Percentiles rank a stretch among this genome's conserved stretches.
Conservation (phyloP, 2,888 invertebrate genomes). For the Pharmacophagus antenor region DNA sequence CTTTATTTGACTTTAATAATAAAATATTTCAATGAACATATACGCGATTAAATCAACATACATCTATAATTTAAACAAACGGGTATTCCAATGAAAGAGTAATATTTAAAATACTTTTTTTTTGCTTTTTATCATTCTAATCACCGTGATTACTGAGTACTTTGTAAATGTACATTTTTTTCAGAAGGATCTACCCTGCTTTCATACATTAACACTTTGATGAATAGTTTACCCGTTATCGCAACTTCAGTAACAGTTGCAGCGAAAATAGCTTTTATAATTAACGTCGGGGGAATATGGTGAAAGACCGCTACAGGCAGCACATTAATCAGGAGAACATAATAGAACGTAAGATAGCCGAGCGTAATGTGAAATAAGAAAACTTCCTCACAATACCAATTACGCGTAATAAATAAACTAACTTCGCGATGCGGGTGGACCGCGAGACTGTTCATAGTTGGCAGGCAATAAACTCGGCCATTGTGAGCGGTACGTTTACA, state of each 20-base stretch:
- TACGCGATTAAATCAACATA: neutral
- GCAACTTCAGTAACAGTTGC: conserved; percentile 27
- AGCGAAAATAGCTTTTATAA: conserved; percentile 31
- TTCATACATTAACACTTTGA: conserved; percentile 17
- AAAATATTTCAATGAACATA: neutral
- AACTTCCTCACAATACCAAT: conserved; percentile 23
- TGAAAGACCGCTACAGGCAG: conserved; percentile 17
- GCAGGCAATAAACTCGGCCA: conserved; percentile 45
- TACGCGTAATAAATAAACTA: conserved; percentile 31
- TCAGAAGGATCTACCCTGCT: conserved; percentile 11
- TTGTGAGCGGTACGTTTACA: conserved; percentile 38
- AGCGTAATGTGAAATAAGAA: conserved; percentile 26
- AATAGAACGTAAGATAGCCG: conserved; percentile 25
- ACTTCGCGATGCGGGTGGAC: conserved; percentile 27
- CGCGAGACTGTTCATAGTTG: conserved; percentile 35
- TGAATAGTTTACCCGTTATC: conserved; percentile 26
- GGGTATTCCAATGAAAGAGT: neutral
- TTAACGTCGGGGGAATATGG: conserved; percentile 23
- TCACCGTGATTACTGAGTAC: conserved; percentile 1
- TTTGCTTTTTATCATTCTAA: conserved; percentile 15
- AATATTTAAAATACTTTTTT: conserved; percentile 1
- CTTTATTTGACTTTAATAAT: too few relatives aligned
- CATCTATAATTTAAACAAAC: neutral
- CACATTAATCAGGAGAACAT: conserved; percentile 27
- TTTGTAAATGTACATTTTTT: conserved; percentile 12